Percentiles rank a stretch among this genome's conserved stretches.
Conservation (phyloP, 1,140 invertebrate genomes). For the Macrostomum lignano region DNA sequence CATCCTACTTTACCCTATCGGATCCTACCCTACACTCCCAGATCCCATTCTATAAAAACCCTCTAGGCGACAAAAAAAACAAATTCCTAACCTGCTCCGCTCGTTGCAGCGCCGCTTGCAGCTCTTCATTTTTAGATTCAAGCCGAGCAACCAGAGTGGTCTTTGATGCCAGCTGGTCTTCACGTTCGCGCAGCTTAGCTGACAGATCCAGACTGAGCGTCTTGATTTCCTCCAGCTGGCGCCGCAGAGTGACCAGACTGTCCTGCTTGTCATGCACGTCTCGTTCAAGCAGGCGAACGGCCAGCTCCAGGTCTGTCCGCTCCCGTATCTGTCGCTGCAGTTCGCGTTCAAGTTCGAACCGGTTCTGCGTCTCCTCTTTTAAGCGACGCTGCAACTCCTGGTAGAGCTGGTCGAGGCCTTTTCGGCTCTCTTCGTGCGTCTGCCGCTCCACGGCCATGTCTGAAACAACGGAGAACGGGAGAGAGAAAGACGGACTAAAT, state of each 20-base stretch:
- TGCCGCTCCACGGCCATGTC: slow-evolving; percentile 31
- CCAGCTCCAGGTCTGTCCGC: slow-evolving; percentile 80
- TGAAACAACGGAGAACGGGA: slow-evolving; percentile 4
- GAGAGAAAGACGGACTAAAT: too few species aligned
- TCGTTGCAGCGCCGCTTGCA: too few species aligned
- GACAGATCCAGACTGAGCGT: slow-evolving; percentile 82
- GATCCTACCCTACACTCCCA: too few species aligned
- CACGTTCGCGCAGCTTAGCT: too few species aligned
- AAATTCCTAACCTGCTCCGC: too few species aligned
- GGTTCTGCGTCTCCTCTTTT: slow-evolving; percentile 37
- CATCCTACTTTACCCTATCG: too few species aligned
- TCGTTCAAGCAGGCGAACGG: slow-evolving; percentile 74
- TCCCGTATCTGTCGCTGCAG: slow-evolving; percentile 41
- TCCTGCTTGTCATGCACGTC: slow-evolving; percentile 92
- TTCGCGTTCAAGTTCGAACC: slow-evolving; percentile 48
- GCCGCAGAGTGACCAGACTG: slow-evolving; percentile 57
- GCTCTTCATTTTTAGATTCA: too few species aligned
- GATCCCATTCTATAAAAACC: too few species aligned
- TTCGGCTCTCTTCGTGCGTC: slow-evolving; percentile 24
- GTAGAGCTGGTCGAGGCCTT: slow-evolving; percentile 26
- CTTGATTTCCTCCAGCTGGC: slow-evolving; percentile 81
- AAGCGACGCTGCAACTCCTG: slow-evolving; percentile 37
- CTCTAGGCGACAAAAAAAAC: too few species aligned
- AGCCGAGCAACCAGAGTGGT: too few species aligned
- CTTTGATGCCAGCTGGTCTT: too few species aligned